Base-by-base conservation (phyloP, 2,797 vertebrate genomes). In the Sarcoramphus papa region DNA sequence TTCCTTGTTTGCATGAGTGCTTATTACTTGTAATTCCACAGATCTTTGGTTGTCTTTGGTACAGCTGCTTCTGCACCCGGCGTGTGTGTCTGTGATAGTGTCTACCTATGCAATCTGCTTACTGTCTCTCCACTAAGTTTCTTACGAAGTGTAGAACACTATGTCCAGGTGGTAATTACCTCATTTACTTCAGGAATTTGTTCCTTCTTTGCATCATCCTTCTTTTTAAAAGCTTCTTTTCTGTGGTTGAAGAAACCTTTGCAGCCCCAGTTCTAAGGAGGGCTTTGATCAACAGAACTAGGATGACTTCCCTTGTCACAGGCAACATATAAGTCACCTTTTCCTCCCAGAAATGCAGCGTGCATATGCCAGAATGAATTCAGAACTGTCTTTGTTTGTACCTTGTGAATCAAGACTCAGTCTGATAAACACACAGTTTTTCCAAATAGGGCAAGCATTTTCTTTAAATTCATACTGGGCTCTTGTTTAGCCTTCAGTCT, bases 71-170 rank as follows among this genome's bases (percentile, higher is more conserved):
- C 50, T 62, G 57, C 30, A 75, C 3, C 9, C 1, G 0, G 18
- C 0, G 0, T 54, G 24, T 0, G 0, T 53, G 45, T 82, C 73
- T 72, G 23, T 60, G 31, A 57, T 21, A 33, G 6, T 0, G 0
- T 47, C 60, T 82, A 31, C 47, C 77, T 25, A 4, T 25, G 56
- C 18, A 84, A 31, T 65, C 35, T 89, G n/a, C 59, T 81, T 73
- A 79, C 56, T 62, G 51, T 40, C 19, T 85, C 31, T 82, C 30
- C 31, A 27, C 25, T 23, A 27, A 60, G 27, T 64, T 91, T 67
- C 53, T 68, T 63, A 53, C 3, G 3, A 76, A 75, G 31, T 70
- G 35, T 37, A 79, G 64, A 90, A 28, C 37, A 63, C 12, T 64
- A 2, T 41, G 33, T 60, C 68, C 88, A 88, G 20, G 13, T 64